Evolutionary conservation across 1,140 invertebrate species (phyloP).

Genomic region (Harpegnathos saltator): DNA sequence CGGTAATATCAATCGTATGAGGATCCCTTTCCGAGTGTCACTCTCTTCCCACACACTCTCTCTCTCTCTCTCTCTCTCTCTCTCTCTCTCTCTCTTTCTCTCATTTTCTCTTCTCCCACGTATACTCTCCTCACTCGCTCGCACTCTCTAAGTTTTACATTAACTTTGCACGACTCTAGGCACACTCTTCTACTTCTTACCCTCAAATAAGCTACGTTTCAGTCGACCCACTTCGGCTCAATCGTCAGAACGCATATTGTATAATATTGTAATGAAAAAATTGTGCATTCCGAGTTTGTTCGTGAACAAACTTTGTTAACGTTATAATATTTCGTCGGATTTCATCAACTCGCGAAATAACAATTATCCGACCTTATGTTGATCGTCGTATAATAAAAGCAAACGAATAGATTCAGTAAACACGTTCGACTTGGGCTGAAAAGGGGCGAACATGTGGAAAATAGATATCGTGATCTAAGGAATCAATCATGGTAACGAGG

Average conservation of each 20-base stretch:
- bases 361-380: background rate
- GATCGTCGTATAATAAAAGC: background rate
- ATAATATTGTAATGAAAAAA: background rate
- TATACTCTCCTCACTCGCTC: constrained; percentile 2
- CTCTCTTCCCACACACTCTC: background rate
- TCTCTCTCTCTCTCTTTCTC: constrained; percentile 22
- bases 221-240: constrained; percentile 34
- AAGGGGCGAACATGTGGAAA: constrained; percentile 41
- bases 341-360: background rate
- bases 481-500: constrained; percentile 42
- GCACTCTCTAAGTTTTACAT: constrained; percentile 24
- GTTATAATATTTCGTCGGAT: background rate
- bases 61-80: constrained; percentile 26
- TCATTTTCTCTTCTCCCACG: constrained; percentile 22
- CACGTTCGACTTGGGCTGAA: constrained; percentile 29
- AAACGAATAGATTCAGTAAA: background rate
- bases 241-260: background rate
- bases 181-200: constrained; percentile 52
- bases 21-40: constrained; percentile 36
- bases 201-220: constrained; percentile 52
- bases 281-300: constrained; percentile 20
- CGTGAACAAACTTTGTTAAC: constrained; percentile 11
- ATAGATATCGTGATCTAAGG: constrained; percentile 17
- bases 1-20: constrained; percentile 37
- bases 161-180: constrained; percentile 43